These are phyloP conservation scores for Sciurus vulgaris DNA, from an alignment of 2,797 vertebrate species.

Conservation along the genomic window DNA sequence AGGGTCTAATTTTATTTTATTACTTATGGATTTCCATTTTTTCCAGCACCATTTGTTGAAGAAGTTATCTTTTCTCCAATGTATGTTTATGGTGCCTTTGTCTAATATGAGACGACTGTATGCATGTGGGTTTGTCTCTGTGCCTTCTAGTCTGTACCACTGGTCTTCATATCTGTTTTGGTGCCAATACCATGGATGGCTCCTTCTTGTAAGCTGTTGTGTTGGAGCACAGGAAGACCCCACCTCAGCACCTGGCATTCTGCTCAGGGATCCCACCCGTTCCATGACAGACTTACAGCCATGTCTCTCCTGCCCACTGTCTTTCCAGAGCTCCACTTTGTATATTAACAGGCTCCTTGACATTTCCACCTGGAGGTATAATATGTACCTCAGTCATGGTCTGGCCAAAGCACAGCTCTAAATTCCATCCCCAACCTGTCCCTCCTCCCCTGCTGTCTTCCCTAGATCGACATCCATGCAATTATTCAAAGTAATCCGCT, in stretches of 20 bases:
- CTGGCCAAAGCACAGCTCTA: neutral
- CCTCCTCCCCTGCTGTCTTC: neutral
- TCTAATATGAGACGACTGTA: no score
- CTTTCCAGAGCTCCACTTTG: neutral
- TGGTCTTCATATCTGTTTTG: no score
- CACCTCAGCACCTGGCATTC: neutral
- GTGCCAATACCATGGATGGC: no score
- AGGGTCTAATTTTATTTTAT: no score
- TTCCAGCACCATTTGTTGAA: no score
- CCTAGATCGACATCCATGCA: neutral
- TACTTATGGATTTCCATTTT: no score
- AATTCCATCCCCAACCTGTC: neutral
- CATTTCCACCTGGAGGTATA: neutral
- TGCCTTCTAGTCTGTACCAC: no score
- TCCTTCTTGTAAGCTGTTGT: neutral
- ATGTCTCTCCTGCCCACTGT: neutral
- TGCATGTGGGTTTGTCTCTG: no score
- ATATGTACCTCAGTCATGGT: neutral
- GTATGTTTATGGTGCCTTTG: no score
- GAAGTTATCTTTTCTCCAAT: no score
- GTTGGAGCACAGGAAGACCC: neutral
- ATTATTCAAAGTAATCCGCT: neutral
- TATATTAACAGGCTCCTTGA: neutral
- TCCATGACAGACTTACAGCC: neutral
- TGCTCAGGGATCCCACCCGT: neutral